phyloP scores from a whole-genome alignment of 2,113 vertebrate genomes.

The Philantomba maxwellii region DNA sequence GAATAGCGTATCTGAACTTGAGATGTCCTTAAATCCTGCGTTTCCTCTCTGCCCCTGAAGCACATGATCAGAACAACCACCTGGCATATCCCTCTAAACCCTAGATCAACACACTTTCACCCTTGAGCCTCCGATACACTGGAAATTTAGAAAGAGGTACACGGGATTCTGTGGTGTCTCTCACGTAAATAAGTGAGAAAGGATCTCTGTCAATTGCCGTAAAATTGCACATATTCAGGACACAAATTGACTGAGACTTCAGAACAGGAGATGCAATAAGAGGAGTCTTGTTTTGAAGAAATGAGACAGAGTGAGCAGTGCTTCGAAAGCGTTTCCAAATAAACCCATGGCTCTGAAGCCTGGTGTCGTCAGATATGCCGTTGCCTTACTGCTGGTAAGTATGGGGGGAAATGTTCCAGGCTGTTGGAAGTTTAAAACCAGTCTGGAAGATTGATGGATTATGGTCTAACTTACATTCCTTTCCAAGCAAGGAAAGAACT shows the following conservation, averaged over 20 bases:
- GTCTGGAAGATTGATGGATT: slow-evolving; percentile 53
- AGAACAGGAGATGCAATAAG: not conserved
- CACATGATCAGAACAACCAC: not conserved
- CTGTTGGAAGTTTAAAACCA: slow-evolving; percentile 26
- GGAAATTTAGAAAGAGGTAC: not conserved
- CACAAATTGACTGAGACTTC: not conserved
- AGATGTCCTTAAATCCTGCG: accelerated
- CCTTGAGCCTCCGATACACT: accelerated
- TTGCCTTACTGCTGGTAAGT: slow-evolving; percentile 29
- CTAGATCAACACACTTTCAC: accelerated
- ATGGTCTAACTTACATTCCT: slow-evolving; percentile 40
- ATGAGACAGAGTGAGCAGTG: not conserved
- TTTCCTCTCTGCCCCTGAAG: not conserved
- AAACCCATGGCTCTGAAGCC: not conserved
- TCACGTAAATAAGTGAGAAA: not conserved
- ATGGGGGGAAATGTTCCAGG: slow-evolving; percentile 14
- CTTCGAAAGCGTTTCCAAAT: not conserved
- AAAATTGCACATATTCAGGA: not conserved
- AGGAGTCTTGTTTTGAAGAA: not conserved
- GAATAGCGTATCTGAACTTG: accelerated
- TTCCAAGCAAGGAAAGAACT: slow-evolving; percentile 59
- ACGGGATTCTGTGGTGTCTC: accelerated
- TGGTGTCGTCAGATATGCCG: not conserved
- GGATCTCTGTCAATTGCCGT: not conserved
- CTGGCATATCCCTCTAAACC: not conserved